These are phyloP conservation scores for Cancer borealis DNA, from an alignment of 2,888 invertebrate species.

Conservation along the genomic window DNA sequence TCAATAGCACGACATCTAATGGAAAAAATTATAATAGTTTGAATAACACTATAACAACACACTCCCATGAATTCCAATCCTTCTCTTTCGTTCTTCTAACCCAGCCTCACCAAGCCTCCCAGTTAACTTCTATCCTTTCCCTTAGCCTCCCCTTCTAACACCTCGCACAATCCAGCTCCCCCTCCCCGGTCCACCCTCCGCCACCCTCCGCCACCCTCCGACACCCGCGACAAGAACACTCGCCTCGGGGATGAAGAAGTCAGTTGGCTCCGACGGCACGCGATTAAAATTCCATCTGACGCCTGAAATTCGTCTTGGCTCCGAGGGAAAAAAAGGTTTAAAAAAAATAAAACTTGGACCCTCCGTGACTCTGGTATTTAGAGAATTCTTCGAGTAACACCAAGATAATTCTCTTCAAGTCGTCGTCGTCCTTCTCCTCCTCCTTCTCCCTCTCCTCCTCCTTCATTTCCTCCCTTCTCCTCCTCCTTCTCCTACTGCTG, in stretches of 20 bases:
- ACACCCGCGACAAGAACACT: slow-evolving; percentile 15
- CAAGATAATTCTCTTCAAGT: slow-evolving; percentile 54
- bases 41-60: background rate
- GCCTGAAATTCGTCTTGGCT: slow-evolving; percentile 63
- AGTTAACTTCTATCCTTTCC: background rate
- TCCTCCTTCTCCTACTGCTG: background rate
- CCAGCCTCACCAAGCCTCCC: background rate
- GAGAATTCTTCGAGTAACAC: slow-evolving; percentile 61
- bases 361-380: slow-evolving; percentile 66
- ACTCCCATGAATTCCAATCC: background rate
- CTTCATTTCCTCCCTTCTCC: background rate
- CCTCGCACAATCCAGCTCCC: background rate
- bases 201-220: background rate
- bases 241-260: slow-evolving; percentile 58
- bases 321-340: slow-evolving; percentile 46
- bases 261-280: slow-evolving; percentile 48
- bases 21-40: background rate
- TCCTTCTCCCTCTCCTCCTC: background rate
- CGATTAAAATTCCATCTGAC: slow-evolving; percentile 72
- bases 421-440: slow-evolving; percentile 23
- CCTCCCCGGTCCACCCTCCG: background rate
- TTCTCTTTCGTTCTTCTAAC: background rate
- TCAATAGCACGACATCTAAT: background rate
- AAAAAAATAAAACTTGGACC: slow-evolving; percentile 14
- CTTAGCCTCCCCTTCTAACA: background rate